These are phyloP conservation scores for Oophaga sylvatica DNA, from an alignment of 2,797 vertebrate species.

Conservation along the genomic window DNA sequence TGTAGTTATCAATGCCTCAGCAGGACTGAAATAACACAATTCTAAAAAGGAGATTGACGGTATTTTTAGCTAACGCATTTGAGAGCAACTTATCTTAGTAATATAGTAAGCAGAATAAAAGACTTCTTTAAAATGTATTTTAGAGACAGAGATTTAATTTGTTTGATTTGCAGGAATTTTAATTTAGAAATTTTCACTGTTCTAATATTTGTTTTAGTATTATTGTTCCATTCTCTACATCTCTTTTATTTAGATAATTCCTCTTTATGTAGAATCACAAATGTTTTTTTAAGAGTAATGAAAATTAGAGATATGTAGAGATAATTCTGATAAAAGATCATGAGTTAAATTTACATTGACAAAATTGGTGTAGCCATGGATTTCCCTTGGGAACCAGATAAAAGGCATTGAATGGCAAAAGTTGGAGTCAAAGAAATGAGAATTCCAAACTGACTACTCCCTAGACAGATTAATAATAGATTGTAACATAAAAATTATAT, in stretches of 20 bases:
- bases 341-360: not conserved
- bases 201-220: not conserved
- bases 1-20: not conserved
- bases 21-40: not conserved
- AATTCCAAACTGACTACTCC: not conserved
- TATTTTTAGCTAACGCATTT: not conserved
- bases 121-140: not conserved
- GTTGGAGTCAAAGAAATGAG: not conserved
- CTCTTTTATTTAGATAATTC: not conserved
- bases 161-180: not conserved
- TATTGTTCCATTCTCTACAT: not conserved
- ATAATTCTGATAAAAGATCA: not conserved
- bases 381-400: not conserved
- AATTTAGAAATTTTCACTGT: not conserved
- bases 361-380: not conserved
- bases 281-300: not conserved
- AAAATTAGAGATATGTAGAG: slow-evolving; percentile 2
- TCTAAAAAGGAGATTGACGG: too few relatives aligned
- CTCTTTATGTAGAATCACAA: not conserved
- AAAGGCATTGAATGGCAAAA: not conserved
- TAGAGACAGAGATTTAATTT: not conserved
- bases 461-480: not conserved
- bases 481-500: not conserved
- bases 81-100: not conserved
- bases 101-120: not conserved